phyloP scores from a whole-genome alignment of 2,888 invertebrate genomes.

The Incurvaria masculella region DNA sequence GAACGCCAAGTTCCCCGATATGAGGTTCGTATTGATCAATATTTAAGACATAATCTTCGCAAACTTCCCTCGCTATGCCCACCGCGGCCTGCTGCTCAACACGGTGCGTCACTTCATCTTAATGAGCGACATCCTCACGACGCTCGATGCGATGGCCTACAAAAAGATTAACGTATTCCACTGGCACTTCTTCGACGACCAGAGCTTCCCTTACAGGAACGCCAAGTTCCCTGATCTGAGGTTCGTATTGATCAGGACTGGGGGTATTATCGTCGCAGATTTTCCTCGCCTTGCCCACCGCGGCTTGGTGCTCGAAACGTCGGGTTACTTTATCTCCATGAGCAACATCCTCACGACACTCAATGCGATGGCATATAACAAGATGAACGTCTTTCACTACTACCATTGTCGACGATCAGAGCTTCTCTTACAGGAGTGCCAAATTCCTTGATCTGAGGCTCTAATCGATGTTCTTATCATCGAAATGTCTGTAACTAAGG shows the following conservation, averaged over 20 bases:
- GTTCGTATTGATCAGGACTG: too few relatives aligned
- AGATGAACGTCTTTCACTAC: constrained; percentile 94
- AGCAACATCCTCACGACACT: constrained; percentile 62
- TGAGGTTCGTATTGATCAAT: constrained; percentile 63
- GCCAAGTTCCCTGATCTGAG: constrained; percentile 38
- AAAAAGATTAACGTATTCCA: constrained; percentile 93
- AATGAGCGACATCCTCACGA: constrained; percentile 59
- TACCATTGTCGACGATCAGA: constrained; percentile 92
- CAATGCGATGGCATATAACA: constrained; percentile 88
- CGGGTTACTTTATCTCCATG: constrained; percentile 77
- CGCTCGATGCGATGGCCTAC: constrained; percentile 84
- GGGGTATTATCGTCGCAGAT: constrained; percentile 69
- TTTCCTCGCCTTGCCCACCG: constrained; percentile 77
- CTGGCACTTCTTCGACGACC: constrained; percentile 95
- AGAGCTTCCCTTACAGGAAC: constrained; percentile 88
- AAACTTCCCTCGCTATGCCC: constrained; percentile 76
- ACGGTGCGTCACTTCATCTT: constrained; percentile 84
- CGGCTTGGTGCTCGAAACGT: constrained; percentile 83
- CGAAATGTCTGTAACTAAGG: too few relatives aligned
- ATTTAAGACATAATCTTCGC: too few relatives aligned
- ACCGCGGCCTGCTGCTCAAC: constrained; percentile 84
- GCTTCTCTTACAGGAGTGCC: constrained; percentile 84
- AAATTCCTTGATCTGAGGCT: constrained; percentile 75
- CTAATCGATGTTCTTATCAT: too few relatives aligned
- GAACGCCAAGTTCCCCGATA: constrained; percentile 71